Evolutionary conservation across 2,113 vertebrate species (phyloP), one percentile per base, ranked within the genome.

Genomic region (Corydoras sp.): DNA sequence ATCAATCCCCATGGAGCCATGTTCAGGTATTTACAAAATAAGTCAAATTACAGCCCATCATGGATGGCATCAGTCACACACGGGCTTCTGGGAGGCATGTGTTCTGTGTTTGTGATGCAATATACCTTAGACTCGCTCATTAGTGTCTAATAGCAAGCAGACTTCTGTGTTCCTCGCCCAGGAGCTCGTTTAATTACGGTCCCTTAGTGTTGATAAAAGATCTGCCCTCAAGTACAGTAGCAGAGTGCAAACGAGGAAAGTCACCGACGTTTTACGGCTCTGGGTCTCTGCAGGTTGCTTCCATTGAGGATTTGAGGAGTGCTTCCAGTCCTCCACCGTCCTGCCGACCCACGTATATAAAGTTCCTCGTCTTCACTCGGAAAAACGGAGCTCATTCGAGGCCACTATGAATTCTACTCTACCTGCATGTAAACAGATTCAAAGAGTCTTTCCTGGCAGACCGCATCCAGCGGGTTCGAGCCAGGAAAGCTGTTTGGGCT

Each of bases 401-500:
- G 77, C 73, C 78, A 82, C 72, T 69, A 67, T 60, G 73, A 78
- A 70, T 77, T 81, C 81, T 75, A 69, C 81, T 81, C 77, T 83
- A 85, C 86, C 87, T 87, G 86, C 78, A 71, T 51, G 78, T 81
- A 86, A 88, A 86, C 85, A 88, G 85, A 84, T 88, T 68, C 77
- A 79, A 76, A 78, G 71, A 71, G 62, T 77, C 80, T 84, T 88
- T 88, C 86, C 86, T 88, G 86, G 86, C 86, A 83, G 75, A 3
- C 3, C 53, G 72, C 29, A 2, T 59, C 0, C 13, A 58, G 32
- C 58, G 74, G 77, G 72, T 70, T 73, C 0, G 54, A 73, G 83
- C 86, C 86, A 90, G 84, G 82, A 86, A 86, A 85, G 78, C 86
- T 88, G 87, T 65, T 90, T 85, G 35, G 85, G 77, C 87, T 87